Evolutionary conservation across 2,888 invertebrate genomes (phyloP).

Genomic region (Lochmaea capreae): DNA sequence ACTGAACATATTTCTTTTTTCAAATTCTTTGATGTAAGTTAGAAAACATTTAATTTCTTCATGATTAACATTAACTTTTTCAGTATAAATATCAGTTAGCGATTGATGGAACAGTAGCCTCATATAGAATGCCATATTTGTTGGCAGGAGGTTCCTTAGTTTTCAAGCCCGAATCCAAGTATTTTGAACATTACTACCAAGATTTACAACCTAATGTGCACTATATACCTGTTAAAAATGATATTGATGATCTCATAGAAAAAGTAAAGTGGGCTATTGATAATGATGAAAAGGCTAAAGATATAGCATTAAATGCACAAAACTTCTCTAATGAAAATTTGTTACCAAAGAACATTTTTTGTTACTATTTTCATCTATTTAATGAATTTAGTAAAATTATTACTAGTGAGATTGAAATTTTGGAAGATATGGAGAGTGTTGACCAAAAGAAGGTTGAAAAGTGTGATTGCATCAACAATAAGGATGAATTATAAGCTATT

Average conservation of each 20-base stretch:
- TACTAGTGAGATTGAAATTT: slow-evolving; percentile 68
- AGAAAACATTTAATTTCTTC: slow-evolving; percentile 13
- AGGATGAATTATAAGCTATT: slow-evolving; percentile 65
- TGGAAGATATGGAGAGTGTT: slow-evolving; percentile 75
- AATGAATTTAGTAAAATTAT: slow-evolving; percentile 82
- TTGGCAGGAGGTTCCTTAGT: slow-evolving; percentile 89
- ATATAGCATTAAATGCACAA: slow-evolving; percentile 76
- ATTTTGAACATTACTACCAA: slow-evolving; percentile 93
- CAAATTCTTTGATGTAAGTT: slow-evolving; percentile 91
- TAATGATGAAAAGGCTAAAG: slow-evolving; percentile 75
- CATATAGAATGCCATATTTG: slow-evolving; percentile 93
- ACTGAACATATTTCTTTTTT: slow-evolving; percentile 88
- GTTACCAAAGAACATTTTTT: slow-evolving; percentile 86
- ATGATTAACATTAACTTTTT: slow-evolving; percentile 57
- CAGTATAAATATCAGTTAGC: slow-evolving; percentile 96
- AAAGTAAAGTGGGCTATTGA: slow-evolving; percentile 82
- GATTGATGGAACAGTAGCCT: slow-evolving; percentile 96
- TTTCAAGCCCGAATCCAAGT: slow-evolving; percentile 93
- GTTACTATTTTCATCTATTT: slow-evolving; percentile 84
- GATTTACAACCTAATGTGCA: slow-evolving; percentile 81
- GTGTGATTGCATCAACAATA: slow-evolving; percentile 61
- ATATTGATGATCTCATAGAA: slow-evolving; percentile 84
- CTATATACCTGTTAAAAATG: slow-evolving; percentile 83
- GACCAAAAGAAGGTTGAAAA: slow-evolving; percentile 64
- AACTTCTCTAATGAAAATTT: slow-evolving; percentile 82